phyloP scores from a whole-genome alignment of 2,888 invertebrate species.

The Cacoxenus indagator region DNA sequence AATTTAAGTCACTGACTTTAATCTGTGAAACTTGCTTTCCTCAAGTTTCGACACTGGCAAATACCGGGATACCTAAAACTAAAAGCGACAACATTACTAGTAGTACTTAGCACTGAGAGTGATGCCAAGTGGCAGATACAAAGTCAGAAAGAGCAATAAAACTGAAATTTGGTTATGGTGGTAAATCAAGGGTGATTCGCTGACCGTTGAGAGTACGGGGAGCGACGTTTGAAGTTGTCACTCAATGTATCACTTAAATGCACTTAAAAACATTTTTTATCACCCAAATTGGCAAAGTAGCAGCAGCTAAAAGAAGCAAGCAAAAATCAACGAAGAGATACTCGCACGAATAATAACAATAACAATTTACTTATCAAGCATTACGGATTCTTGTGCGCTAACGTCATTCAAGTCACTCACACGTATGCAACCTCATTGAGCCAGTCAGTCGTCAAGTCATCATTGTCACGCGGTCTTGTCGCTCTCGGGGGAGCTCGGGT shows the following conservation, averaged over 20 bases:
- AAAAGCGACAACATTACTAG: neutral
- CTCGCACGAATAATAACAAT: slow-evolving; percentile 14
- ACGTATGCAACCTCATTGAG: slow-evolving; percentile 2
- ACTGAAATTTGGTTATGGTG: slow-evolving; percentile 8
- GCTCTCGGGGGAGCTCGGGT: too few species aligned
- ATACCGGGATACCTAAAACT: too few species aligned
- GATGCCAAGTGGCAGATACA: slow-evolving; percentile 13
- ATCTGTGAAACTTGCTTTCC: neutral
- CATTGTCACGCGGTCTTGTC: slow-evolving; percentile 6
- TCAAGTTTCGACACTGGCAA: neutral
- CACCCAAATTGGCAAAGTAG: slow-evolving; percentile 24
- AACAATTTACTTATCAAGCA: slow-evolving; percentile 16
- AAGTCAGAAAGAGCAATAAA: neutral
- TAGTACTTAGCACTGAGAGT: neutral
- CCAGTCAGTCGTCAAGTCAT: neutral
- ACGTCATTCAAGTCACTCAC: slow-evolving; percentile 15
- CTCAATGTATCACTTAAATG: slow-evolving; percentile 53
- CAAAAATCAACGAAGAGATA: neutral
- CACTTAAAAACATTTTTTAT: slow-evolving; percentile 40
- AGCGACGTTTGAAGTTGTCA: slow-evolving; percentile 38
- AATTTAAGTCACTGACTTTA: slow-evolving; percentile 12
- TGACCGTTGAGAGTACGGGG: neutral
- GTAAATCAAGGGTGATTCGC: neutral
- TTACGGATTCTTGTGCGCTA: slow-evolving; percentile 9
- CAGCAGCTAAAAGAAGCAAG: neutral